Conservation (phyloP, 2,888 invertebrate species). For the Nomada lathburiana region DNA sequence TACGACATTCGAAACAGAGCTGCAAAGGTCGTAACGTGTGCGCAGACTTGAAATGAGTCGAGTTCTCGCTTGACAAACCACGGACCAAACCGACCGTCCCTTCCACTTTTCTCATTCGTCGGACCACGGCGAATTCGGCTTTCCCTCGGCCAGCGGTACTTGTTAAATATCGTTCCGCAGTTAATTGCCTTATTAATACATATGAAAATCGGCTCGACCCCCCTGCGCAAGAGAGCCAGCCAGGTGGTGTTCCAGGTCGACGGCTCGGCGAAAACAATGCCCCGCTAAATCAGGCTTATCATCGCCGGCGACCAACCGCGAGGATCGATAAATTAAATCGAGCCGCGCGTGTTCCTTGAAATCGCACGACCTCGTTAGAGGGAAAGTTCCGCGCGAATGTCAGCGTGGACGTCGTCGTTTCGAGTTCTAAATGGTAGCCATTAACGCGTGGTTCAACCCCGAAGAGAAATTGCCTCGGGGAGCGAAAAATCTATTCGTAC, state of each 20-base stretch:
- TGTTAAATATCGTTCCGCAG: constrained; percentile 75
- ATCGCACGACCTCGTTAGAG: constrained; percentile 60
- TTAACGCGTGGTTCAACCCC: neutral
- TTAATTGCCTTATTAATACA: constrained; percentile 80
- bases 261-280: constrained; percentile 61
- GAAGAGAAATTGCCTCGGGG: neutral
- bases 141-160: constrained; percentile 27
- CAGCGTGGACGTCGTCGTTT: constrained; percentile 28
- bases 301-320: constrained; percentile 41
- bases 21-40: constrained; percentile 13
- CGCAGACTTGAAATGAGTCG: constrained; percentile 30
- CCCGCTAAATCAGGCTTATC: constrained; percentile 54
- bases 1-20: constrained; percentile 16
- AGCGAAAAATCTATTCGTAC: neutral
- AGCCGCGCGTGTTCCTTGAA: constrained; percentile 40
- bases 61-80: constrained; percentile 10
- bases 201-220: constrained; percentile 64
- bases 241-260: constrained; percentile 24
- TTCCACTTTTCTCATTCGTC: constrained; percentile 38
- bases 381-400: constrained; percentile 56
- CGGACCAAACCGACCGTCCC: constrained; percentile 22
- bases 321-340: constrained; percentile 66
- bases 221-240: neutral
- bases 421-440: constrained; percentile 51
- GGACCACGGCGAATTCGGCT: constrained; percentile 22